Evolutionary conservation across 2,888 invertebrate species (phyloP).

Genomic region (Rhorus exstirpatorius): DNA sequence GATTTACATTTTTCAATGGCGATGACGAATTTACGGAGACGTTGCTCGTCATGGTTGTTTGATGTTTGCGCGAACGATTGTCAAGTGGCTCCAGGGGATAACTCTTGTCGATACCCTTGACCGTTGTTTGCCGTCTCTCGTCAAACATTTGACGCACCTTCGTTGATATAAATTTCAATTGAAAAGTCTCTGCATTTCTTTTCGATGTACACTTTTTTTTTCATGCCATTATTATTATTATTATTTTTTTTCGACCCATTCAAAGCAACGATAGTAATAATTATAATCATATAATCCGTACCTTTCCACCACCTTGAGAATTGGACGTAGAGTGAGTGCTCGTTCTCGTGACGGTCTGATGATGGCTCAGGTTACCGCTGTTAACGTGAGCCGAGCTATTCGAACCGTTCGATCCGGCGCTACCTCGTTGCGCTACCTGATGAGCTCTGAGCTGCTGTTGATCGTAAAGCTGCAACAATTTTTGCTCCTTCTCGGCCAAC

Average conservation of each 20-base stretch:
- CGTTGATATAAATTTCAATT: background rate
- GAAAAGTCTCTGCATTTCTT: background rate
- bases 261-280: slow-evolving; percentile 7
- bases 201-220: background rate
- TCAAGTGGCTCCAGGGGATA: slow-evolving; percentile 93
- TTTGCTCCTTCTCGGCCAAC: slow-evolving; percentile 93
- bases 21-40: slow-evolving; percentile 74
- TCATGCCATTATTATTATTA: background rate
- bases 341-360: slow-evolving; percentile 77
- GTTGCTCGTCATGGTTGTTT: slow-evolving; percentile 73
- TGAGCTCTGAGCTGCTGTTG: slow-evolving; percentile 90
- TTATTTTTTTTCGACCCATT: background rate
- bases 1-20: slow-evolving; percentile 83
- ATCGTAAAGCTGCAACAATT: slow-evolving; percentile 91
- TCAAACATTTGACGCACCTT: slow-evolving; percentile 95
- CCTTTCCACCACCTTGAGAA: slow-evolving; percentile 81
- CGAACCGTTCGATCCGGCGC: slow-evolving; percentile 86
- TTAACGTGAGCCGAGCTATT: slow-evolving; percentile 78
- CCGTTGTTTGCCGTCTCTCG: slow-evolving; percentile 91
- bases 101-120: slow-evolving; percentile 92
- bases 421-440: slow-evolving; percentile 87
- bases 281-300: slow-evolving; percentile 60
- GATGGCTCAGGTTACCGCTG: slow-evolving; percentile 72
- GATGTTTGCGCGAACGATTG: slow-evolving; percentile 85
- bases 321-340: slow-evolving; percentile 78